These are phyloP conservation scores for Thereuonema tuberculata DNA, from an alignment of 1,140 invertebrate species.

Conservation along the genomic window DNA sequence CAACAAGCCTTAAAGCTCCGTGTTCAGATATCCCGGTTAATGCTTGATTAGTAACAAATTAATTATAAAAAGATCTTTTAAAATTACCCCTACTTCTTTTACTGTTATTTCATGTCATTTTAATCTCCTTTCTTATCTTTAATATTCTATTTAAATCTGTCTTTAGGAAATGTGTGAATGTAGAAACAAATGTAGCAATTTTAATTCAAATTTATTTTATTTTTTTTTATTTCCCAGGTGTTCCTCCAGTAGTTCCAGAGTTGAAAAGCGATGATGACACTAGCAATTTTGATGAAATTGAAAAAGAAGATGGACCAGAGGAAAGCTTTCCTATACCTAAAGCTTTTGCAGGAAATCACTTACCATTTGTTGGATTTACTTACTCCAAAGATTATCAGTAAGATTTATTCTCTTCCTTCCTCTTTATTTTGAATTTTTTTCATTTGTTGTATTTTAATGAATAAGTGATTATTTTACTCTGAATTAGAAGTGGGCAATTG, in stretches of 20 bases:
- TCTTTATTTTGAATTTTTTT: no score
- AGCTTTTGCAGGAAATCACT: conserved; percentile 94
- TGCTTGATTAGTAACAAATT: no score
- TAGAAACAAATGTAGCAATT: neutral
- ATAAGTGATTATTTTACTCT: no score
- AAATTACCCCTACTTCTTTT: no score
- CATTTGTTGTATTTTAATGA: no score
- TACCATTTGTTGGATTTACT: conserved; percentile 98
- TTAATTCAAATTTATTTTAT: conserved; percentile 5
- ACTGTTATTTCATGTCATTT: no score
- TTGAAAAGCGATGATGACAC: conserved; percentile 92
- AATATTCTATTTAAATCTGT: conserved; percentile 10
- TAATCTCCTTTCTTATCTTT: no score
- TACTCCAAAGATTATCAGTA: conserved; percentile 80
- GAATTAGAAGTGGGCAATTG: no score
- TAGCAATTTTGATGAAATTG: conserved; percentile 95
- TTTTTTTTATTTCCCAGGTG: conserved; percentile 37
- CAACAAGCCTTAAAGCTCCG: no score
- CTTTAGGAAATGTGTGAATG: conserved; percentile 22
- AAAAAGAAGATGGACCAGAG: conserved; percentile 73
- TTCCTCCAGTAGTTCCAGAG: conserved; percentile 93
- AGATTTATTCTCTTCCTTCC: no score
- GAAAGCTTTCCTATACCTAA: conserved; percentile 91
- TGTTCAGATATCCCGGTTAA: no score
- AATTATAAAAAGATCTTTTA: no score